Conservation (phyloP, 1,140 invertebrate species). For the Apis cerana region DNA sequence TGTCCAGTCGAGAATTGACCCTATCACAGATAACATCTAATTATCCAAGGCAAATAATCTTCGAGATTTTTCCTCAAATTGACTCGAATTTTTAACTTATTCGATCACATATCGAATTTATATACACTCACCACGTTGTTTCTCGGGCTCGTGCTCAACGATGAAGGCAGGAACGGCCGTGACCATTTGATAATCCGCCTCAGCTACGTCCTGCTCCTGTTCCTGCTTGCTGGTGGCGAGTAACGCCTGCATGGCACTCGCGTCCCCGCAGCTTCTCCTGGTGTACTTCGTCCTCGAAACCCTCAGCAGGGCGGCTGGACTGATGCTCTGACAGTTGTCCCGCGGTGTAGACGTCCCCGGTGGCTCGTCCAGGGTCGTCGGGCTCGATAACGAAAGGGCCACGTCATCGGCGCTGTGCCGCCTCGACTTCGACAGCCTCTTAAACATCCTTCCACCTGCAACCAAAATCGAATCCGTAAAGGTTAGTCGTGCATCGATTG, state of each 20-base stretch:
- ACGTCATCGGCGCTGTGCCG: constrained; percentile 78
- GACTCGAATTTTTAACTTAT: no score
- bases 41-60: no score
- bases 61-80: no score
- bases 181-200: constrained; percentile 81
- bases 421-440: constrained; percentile 77
- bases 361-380: constrained; percentile 67
- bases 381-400: constrained; percentile 60
- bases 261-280: constrained; percentile 76
- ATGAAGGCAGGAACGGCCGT: constrained; percentile 82
- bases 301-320: constrained; percentile 64
- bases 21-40: no score
- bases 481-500: not conserved
- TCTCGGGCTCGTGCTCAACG: constrained; percentile 80
- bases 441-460: constrained; percentile 72
- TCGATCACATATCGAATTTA: no score
- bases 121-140: constrained; percentile 70
- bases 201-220: constrained; percentile 64
- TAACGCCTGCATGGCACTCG: constrained; percentile 67
- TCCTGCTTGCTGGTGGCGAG: constrained; percentile 66
- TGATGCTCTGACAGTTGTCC: constrained; percentile 68
- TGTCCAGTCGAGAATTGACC: no score
- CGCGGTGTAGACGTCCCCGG: constrained; percentile 54
- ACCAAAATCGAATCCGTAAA: not conserved
- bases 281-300: constrained; percentile 74